Percentiles rank a stretch among this genome's conserved stretches.
These are phyloP conservation scores for Rhinoraja longicauda DNA, from an alignment of 2,797 vertebrate genomes.

Conservation along the genomic window DNA sequence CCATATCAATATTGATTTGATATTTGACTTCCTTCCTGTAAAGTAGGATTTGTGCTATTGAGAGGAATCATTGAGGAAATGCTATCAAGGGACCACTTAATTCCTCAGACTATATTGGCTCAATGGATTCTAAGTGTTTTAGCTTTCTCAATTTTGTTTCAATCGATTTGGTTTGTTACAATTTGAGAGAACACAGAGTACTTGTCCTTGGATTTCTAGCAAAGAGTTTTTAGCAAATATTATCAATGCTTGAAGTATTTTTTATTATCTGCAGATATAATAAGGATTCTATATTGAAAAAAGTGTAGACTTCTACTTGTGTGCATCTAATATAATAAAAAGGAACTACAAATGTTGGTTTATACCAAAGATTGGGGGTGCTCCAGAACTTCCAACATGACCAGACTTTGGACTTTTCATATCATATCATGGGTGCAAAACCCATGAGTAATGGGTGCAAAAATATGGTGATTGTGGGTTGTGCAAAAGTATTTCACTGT, in stretches of 20 bases:
- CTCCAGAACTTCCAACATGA: too few species aligned
- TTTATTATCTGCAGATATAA: neutral
- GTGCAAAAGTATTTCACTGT: too few species aligned
- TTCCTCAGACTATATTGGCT: neutral
- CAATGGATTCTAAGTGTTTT: neutral
- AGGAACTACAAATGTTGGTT: too few species aligned
- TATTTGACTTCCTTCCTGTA: neutral
- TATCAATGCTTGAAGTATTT: neutral
- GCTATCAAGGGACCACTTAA: constrained; percentile 10
- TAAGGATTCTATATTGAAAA: neutral
- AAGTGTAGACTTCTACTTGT: neutral
- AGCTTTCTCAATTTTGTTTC: constrained; percentile 3
- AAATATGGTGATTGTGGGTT: too few species aligned
- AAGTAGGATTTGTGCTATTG: neutral
- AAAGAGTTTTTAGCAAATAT: neutral
- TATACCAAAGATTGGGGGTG: too few species aligned
- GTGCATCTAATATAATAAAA: too few species aligned
- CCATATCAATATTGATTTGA: neutral
- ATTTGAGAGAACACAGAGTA: neutral
- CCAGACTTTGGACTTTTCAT: too few species aligned
- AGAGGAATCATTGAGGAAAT: neutral
- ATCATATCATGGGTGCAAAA: too few species aligned
- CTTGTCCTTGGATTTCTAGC: neutral
- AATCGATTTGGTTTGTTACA: neutral
- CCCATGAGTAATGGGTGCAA: too few species aligned